phyloP scores from a whole-genome alignment of 2,797 vertebrate species.

The Aythya fuligula region DNA sequence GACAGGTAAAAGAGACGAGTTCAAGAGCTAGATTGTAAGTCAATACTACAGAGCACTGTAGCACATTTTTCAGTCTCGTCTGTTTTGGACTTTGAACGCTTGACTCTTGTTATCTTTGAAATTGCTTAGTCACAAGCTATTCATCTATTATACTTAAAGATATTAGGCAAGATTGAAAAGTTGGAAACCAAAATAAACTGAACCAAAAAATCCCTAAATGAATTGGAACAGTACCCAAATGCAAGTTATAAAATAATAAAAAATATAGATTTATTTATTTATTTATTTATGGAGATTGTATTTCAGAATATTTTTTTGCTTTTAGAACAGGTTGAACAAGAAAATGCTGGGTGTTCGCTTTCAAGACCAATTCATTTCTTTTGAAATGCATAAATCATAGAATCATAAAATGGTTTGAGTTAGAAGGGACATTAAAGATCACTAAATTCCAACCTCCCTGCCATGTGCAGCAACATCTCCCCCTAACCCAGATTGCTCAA shows the following conservation, averaged over 20 bases:
- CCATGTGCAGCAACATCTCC: background rate
- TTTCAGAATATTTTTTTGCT: background rate
- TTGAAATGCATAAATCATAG: background rate
- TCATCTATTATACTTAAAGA: background rate
- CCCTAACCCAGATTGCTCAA: background rate
- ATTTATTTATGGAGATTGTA: background rate
- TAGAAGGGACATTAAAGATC: background rate
- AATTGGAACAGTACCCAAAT: background rate
- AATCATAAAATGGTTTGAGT: background rate
- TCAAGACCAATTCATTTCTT: background rate
- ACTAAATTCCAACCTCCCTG: no score
- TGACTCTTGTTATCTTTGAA: background rate
- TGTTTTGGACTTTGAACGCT: background rate
- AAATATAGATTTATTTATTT: background rate
- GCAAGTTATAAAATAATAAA: background rate
- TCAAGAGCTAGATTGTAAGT: background rate
- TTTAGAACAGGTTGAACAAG: background rate
- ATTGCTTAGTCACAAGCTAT: background rate
- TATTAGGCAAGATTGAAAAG: background rate
- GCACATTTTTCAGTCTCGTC: background rate
- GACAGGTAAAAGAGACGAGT: background rate
- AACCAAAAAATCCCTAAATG: background rate
- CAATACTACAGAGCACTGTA: background rate
- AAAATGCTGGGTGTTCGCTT: background rate
- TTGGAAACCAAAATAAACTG: background rate